Evolutionary conservation across 2,888 invertebrate genomes (phyloP).

Genomic region (Cyclophora albipunctata): DNA sequence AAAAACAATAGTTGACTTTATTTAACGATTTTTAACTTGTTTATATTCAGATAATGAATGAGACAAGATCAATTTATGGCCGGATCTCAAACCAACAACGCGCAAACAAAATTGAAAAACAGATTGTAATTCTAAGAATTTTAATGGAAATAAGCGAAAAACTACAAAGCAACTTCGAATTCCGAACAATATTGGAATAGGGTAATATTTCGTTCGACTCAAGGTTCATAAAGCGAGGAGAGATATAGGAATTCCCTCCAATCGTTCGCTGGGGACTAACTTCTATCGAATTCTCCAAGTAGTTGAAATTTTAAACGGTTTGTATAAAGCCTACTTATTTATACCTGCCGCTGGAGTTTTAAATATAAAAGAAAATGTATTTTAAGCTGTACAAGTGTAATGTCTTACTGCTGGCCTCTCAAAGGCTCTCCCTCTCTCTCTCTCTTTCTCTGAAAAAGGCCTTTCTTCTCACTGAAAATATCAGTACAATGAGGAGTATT

Average conservation of each 20-base stretch:
- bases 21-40: too few species aligned
- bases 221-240: conserved; percentile 18
- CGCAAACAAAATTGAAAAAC: conserved; percentile 34
- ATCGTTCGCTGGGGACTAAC: conserved; percentile 17
- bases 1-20: too few species aligned
- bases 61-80: too few species aligned
- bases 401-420: too few species aligned
- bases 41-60: too few species aligned
- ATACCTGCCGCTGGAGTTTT: not conserved
- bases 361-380: too few species aligned
- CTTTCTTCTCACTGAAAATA: too few species aligned
- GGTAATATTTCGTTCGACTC: conserved; percentile 28
- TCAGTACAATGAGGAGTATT: too few species aligned
- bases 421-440: too few species aligned
- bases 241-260: conserved; percentile 16
- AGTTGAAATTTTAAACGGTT: conserved; percentile 8
- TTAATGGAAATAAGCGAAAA: conserved; percentile 48
- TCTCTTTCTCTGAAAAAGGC: too few species aligned
- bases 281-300: conserved; percentile 18
- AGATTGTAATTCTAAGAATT: conserved; percentile 42
- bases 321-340: not conserved
- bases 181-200: conserved; percentile 36
- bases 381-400: too few species aligned
- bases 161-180: conserved; percentile 39
- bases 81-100: not conserved